Conservation (phyloP, 2,888 invertebrate genomes). For the Tribolium freemani region DNA sequence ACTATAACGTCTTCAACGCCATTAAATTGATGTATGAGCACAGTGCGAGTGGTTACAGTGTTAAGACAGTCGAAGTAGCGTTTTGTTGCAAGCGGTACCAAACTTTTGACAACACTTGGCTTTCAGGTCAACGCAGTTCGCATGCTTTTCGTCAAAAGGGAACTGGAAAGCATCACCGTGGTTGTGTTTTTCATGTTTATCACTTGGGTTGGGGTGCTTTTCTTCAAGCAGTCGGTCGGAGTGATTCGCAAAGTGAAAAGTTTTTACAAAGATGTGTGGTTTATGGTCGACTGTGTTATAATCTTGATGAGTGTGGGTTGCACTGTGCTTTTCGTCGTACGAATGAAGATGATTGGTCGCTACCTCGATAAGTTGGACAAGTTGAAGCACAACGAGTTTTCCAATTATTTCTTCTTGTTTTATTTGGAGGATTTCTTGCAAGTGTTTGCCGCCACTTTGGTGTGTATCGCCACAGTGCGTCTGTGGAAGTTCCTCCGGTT, state of each 20-base stretch:
- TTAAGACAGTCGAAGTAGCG: constrained; percentile 42
- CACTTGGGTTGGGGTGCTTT: constrained; percentile 48
- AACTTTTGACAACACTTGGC: not conserved
- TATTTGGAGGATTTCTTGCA: constrained; percentile 52
- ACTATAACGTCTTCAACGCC: constrained; percentile 57
- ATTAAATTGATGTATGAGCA: constrained; percentile 55
- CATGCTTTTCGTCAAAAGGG: constrained; percentile 1
- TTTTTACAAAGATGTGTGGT: constrained; percentile 52
- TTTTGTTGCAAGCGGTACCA: not conserved
- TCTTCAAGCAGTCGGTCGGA: constrained; percentile 47
- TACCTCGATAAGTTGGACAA: constrained; percentile 50
- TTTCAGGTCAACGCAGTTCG: not conserved
- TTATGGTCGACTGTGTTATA: constrained; percentile 52
- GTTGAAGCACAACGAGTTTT: constrained; percentile 56
- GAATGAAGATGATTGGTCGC: constrained; percentile 35
- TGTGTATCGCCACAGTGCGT: constrained; percentile 57
- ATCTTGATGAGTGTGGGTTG: constrained; percentile 49
- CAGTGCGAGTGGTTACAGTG: constrained; percentile 54
- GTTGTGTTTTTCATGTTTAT: constrained; percentile 48
- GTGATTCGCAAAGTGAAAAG: constrained; percentile 35
- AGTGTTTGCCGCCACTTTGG: constrained; percentile 51
- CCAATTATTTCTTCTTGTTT: constrained; percentile 57
- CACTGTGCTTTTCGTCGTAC: not conserved
- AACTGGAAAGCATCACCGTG: not conserved
- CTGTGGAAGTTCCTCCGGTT: constrained; percentile 60